Conservation (phyloP, 2,888 invertebrate species). For the Empis stercorea region DNA sequence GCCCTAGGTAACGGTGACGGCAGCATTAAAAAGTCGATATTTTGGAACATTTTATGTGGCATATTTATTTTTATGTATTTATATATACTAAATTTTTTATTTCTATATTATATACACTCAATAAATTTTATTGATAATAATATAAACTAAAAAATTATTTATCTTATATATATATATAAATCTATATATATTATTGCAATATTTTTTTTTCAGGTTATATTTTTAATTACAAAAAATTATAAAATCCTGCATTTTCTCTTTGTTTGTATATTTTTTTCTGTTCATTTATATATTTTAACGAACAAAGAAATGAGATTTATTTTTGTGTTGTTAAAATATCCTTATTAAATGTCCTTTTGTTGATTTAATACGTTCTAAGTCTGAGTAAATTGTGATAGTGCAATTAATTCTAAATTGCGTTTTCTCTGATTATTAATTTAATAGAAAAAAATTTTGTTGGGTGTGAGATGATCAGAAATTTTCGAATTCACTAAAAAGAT, state of each 20-base stretch:
- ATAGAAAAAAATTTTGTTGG: too few species aligned
- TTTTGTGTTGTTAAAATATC: too few species aligned
- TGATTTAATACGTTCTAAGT: too few species aligned
- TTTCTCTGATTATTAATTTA: too few species aligned
- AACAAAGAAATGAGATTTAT: too few species aligned
- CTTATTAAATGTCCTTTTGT: too few species aligned
- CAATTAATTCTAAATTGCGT: too few species aligned
- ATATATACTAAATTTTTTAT: not conserved
- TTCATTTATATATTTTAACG: not conserved
- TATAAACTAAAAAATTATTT: not conserved
- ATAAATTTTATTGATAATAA: too few species aligned
- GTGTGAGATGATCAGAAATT: too few species aligned
- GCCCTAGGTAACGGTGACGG: constrained; percentile 24
- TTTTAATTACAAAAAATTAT: not conserved
- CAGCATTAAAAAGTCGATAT: constrained; percentile 9
- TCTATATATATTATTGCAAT: not conserved
- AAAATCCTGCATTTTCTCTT: not conserved
- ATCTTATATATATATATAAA: not conserved
- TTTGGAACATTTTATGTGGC: constrained; percentile 8
- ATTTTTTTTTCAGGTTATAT: not conserved
- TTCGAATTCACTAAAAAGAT: too few species aligned
- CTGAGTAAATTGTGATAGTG: too few species aligned
- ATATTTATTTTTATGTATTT: constrained; percentile 1
- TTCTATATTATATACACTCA: not conserved
- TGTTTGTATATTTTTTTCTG: not conserved